These are phyloP conservation scores for Oithona nana DNA, from an alignment of 2,888 invertebrate species.

Conservation along the genomic window DNA sequence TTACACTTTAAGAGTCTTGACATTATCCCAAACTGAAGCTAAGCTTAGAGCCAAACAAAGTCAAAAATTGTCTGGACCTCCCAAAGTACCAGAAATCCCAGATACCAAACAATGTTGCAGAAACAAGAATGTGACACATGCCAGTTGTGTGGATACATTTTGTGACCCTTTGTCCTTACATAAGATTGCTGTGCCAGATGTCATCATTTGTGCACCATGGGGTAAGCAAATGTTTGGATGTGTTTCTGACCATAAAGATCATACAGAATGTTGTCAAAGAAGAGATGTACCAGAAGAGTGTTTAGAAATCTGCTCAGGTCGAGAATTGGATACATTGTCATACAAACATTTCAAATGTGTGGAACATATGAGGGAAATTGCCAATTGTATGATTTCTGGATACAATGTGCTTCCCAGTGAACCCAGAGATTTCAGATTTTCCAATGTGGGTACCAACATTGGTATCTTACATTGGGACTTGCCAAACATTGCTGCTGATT, in stretches of 20 bases:
- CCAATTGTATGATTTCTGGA: conserved; percentile 60
- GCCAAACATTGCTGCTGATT: conserved; percentile 48
- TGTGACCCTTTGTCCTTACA: conserved; percentile 55
- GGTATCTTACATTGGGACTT: conserved; percentile 57
- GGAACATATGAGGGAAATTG: conserved; percentile 58
- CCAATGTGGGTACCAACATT: conserved; percentile 52
- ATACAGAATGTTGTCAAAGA: conserved; percentile 55
- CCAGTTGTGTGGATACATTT: conserved; percentile 5
- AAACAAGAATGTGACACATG: conserved; percentile 6
- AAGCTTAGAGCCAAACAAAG: not conserved
- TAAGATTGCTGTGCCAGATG: conserved; percentile 55
- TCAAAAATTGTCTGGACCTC: not conserved
- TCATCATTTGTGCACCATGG: conserved; percentile 79
- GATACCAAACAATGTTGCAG: conserved; percentile 2
- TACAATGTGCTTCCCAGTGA: conserved; percentile 60
- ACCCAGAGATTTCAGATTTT: conserved; percentile 43
- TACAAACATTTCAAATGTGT: conserved; percentile 61
- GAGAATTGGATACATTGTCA: conserved; percentile 47
- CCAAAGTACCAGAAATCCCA: not conserved
- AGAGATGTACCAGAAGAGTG: conserved; percentile 54
- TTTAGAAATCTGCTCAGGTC: conserved; percentile 55
- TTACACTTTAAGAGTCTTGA: conserved; percentile 1
- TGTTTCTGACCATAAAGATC: conserved; percentile 57
- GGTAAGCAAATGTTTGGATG: conserved; percentile 59
- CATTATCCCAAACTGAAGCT: not conserved